Evolutionary conservation across 2,797 vertebrate genomes (phyloP).

Genomic region (Sebastes trivittatus): DNA sequence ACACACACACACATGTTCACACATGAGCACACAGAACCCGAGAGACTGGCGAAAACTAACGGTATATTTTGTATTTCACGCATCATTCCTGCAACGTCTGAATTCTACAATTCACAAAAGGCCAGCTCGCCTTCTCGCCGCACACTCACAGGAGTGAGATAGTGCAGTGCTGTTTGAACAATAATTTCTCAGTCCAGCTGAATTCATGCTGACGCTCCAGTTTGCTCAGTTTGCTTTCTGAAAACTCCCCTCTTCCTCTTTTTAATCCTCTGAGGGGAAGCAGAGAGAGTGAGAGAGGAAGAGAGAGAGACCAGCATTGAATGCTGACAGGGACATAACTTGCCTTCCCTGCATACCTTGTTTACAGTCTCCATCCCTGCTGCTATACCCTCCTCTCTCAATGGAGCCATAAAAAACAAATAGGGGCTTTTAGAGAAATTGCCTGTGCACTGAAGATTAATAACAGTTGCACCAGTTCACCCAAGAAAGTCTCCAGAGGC

Average conservation of each 20-base stretch:
- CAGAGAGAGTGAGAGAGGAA: conserved; percentile 25
- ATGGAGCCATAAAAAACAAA: conserved; percentile 86
- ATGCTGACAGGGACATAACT: conserved; percentile 83
- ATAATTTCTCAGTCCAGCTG: conserved; percentile 72
- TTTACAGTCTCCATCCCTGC: conserved; percentile 77
- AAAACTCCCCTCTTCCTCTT: conserved; percentile 73
- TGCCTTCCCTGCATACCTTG: conserved; percentile 74
- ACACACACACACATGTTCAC: background rate
- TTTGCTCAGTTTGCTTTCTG: conserved; percentile 74
- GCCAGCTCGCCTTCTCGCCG: conserved; percentile 6
- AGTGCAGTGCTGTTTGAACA: conserved; percentile 65
- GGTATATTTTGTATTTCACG: conserved; percentile 32
- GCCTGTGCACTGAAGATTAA: conserved; percentile 85
- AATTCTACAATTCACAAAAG: conserved; percentile 23
- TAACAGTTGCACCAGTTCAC: conserved; percentile 79
- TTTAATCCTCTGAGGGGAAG: conserved; percentile 72
- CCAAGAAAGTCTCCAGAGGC: conserved; percentile 76
- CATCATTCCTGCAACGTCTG: conserved; percentile 28
- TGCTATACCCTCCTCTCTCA: conserved; percentile 73
- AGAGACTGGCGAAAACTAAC: background rate
- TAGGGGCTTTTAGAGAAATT: conserved; percentile 87
- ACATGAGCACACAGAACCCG: background rate
- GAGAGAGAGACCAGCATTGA: conserved; percentile 62
- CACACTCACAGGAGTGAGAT: conserved; percentile 53
- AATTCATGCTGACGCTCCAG: conserved; percentile 77